These are phyloP conservation scores for Sturmia bella DNA, from an alignment of 2,888 invertebrate species.

Conservation along the genomic window DNA sequence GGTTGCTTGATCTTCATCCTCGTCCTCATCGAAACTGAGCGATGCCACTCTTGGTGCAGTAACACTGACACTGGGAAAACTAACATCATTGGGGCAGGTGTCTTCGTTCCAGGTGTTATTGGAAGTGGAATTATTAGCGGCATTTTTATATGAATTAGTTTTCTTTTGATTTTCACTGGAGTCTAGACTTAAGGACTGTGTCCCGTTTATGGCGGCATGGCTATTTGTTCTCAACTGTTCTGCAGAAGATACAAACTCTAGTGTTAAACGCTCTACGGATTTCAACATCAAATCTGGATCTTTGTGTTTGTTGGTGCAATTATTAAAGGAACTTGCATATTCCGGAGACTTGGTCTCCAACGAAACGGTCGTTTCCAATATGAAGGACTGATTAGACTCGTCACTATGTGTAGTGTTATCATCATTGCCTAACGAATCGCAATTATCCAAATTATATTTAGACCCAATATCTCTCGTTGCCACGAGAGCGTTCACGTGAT, in stretches of 20 bases:
- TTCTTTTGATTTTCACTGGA: constrained; percentile 52
- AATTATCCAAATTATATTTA: constrained; percentile 68
- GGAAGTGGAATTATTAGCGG: constrained; percentile 72
- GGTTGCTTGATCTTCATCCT: constrained; percentile 79
- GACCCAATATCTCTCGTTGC: constrained; percentile 77
- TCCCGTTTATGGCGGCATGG: constrained; percentile 21
- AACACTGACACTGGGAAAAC: constrained; percentile 91
- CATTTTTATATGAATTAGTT: constrained; percentile 53
- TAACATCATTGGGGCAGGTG: constrained; percentile 88
- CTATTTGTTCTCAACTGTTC: constrained; percentile 83
- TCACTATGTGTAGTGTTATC: constrained; percentile 79
- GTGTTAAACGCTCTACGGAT: constrained; percentile 86
- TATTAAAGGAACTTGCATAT: constrained; percentile 26
- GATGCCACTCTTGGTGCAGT: constrained; percentile 88
- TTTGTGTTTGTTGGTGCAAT: constrained; percentile 81
- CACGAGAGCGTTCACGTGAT: constrained; percentile 83
- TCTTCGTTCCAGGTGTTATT: constrained; percentile 91
- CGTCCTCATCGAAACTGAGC: constrained; percentile 84
- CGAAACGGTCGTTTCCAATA: constrained; percentile 76
- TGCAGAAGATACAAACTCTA: constrained; percentile 86
- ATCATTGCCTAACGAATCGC: constrained; percentile 75
- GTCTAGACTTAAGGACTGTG: constrained; percentile 53
- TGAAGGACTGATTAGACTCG: constrained; percentile 78
- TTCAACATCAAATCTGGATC: constrained; percentile 88
- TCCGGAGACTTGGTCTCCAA: constrained; percentile 70